Evolutionary conservation across 2,888 invertebrate species (phyloP), one percentile per base, ranked within the genome.

Genomic region (Spodoptera exigua): DNA sequence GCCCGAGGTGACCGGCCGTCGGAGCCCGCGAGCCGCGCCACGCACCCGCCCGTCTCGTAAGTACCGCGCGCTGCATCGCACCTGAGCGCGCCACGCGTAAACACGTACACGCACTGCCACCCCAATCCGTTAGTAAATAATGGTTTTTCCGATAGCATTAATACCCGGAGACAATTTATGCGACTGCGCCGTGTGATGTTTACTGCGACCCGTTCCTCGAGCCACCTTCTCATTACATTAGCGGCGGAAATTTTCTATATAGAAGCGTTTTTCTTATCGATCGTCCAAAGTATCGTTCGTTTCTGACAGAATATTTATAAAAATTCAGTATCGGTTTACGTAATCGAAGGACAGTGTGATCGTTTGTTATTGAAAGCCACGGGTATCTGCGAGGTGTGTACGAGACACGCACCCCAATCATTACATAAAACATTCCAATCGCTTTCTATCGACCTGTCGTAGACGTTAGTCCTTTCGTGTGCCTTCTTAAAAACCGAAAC

Each of bases 141-240:
- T 84, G 76, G 78, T 71, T 84, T 85, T 83, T 80, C 83, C 85
- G 77, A 87, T 85, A 85, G 76, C 82, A 79, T 84, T 86, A 83
- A 84, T 79, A 83, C 78, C 69, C 66, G 49, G 75, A 78, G 80
- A 82, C 82, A 80, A 84, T 81, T 80, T 76, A 82, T 82, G 89
- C 89, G 89, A 82, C 87, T 88, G 88, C 89, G 89, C 87, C 76
- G 83, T 89, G 79, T 81, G 81, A 78, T 89, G 89, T 90, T 90
- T 89, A 89, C 86, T 73, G 82, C 79, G 79, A 81, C 63, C 72
- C 72, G 75, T 75, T 74, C 73, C 61, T 69, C 65, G 56, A 70
- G 69, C 64, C 74, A 78, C 84, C 78, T 80, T 83, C 76, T 84
- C 86, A 83, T 89, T 84, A 83, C 82, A 86, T 85, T 86, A 85